A percentile compares a stretch with the other conserved stretches of the same genome.
Evolutionary conservation across 2,888 invertebrate species (phyloP).

Genomic region (Micoletzkya japonica): DNA sequence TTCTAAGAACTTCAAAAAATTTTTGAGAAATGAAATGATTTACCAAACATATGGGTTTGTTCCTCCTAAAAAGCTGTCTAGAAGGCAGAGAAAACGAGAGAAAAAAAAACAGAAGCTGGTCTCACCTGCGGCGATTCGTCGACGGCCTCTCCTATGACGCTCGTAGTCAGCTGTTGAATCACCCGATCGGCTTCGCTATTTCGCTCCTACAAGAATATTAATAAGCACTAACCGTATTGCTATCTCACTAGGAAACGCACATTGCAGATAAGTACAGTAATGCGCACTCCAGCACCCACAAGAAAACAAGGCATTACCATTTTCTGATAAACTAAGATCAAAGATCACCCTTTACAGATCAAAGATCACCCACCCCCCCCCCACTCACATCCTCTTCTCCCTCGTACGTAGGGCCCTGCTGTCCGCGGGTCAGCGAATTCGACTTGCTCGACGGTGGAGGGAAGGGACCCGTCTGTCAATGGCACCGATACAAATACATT

Average conservation of each 20-base stretch:
- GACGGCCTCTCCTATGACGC: slow-evolving; percentile 25
- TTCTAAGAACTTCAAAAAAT: no score
- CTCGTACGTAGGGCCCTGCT: slow-evolving; percentile 41
- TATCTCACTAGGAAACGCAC: not conserved
- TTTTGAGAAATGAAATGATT: no score
- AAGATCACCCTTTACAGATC: not conserved
- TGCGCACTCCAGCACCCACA: no score
- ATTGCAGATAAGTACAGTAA: no score
- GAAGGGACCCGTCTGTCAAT: slow-evolving; percentile 50
- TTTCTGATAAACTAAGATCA: no score
- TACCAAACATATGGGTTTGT: no score
- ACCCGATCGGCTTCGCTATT: slow-evolving; percentile 28
- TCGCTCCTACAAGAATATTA: slow-evolving; percentile 5
- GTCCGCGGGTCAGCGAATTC: slow-evolving; percentile 44
- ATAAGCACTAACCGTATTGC: not conserved
- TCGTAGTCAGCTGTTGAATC: slow-evolving; percentile 44
- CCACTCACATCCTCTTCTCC: slow-evolving; percentile 56
- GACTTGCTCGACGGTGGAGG: slow-evolving; percentile 53
- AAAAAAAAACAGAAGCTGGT: no score
- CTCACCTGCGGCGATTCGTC: slow-evolving; percentile 5
- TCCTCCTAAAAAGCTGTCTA: no score
- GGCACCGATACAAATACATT: no score
- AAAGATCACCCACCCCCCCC: not conserved
- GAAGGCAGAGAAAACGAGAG: no score
- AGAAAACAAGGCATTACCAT: no score